These are phyloP conservation scores for Brachylomia viminalis DNA, from an alignment of 2,888 invertebrate species.

Conservation along the genomic window DNA sequence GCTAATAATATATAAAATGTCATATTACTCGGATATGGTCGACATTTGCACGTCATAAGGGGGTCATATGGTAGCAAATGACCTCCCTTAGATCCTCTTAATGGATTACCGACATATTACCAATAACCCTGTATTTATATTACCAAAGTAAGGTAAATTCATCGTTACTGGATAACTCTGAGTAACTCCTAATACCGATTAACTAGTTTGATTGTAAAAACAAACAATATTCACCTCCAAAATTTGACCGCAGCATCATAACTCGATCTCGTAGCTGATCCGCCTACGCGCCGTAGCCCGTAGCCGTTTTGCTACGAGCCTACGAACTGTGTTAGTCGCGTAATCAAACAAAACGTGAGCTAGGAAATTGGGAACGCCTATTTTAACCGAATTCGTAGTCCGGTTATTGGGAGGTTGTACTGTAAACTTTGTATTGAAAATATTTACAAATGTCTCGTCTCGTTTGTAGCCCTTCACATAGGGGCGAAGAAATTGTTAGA, in stretches of 20 bases:
- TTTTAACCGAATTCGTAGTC: conserved; percentile 53
- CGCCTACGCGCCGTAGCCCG: conserved; percentile 57
- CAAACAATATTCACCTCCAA: background rate
- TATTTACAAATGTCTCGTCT: conserved; percentile 56
- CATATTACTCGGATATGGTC: too few relatives aligned
- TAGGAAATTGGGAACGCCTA: conserved; percentile 63
- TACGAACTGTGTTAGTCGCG: conserved; percentile 15
- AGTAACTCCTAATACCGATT: background rate
- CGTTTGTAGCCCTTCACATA: conserved; percentile 19
- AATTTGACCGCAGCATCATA: conserved; percentile 30
- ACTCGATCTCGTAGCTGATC: conserved; percentile 21
- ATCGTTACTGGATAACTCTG: too few relatives aligned
- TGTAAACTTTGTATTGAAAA: conserved; percentile 41
- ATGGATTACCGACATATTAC: too few relatives aligned
- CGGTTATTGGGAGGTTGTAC: conserved; percentile 54
- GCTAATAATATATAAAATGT: too few relatives aligned
- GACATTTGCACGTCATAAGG: too few relatives aligned
- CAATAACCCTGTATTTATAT: too few relatives aligned
- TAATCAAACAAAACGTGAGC: conserved; percentile 25
- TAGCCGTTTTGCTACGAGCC: conserved; percentile 38
- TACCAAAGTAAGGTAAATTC: too few relatives aligned
- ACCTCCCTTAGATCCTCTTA: too few relatives aligned
- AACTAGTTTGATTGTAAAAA: background rate
- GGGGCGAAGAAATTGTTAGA: background rate
- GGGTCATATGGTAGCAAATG: too few relatives aligned